Conservation (phyloP, 2,113 vertebrate genomes). For the Phaethornis superciliosus region DNA sequence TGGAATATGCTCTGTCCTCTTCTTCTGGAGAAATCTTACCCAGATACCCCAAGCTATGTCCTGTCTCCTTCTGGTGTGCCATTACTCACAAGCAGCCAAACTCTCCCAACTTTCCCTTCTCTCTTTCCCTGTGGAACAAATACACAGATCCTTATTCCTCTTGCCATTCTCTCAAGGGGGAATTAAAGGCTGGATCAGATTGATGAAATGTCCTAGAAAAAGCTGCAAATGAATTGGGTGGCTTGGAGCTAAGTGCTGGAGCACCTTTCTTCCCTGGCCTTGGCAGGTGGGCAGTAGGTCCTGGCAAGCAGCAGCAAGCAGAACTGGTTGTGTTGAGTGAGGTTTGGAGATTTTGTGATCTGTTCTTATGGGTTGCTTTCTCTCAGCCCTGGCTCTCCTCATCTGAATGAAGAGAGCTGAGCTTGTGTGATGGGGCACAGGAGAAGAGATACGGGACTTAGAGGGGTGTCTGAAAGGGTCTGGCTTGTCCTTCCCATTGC, state of each 20-base stretch:
- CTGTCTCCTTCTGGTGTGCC: not conserved
- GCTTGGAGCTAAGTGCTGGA: not conserved
- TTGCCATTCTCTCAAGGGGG: not conserved
- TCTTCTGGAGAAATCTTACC: not conserved
- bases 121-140: not conserved
- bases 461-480: not conserved
- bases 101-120: not conserved
- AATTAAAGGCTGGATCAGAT: not conserved
- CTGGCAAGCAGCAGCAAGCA: not conserved
- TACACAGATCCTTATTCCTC: not conserved
- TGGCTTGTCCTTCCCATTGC: not conserved
- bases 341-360: conserved; percentile 7
- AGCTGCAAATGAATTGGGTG: not conserved
- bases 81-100: not conserved
- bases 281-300: not conserved
- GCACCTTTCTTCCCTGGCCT: not conserved
- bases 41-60: conserved; percentile 8
- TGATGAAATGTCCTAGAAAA: not conserved
- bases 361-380: not conserved
- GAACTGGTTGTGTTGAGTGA: not conserved
- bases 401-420: not conserved
- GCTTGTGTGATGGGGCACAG: not conserved
- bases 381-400: not conserved
- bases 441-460: rapidly evolving
- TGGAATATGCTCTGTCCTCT: conserved; percentile 33